Evolutionary conservation across 1,140 invertebrate species (phyloP).

Genomic region (Liolophura sinensis): DNA sequence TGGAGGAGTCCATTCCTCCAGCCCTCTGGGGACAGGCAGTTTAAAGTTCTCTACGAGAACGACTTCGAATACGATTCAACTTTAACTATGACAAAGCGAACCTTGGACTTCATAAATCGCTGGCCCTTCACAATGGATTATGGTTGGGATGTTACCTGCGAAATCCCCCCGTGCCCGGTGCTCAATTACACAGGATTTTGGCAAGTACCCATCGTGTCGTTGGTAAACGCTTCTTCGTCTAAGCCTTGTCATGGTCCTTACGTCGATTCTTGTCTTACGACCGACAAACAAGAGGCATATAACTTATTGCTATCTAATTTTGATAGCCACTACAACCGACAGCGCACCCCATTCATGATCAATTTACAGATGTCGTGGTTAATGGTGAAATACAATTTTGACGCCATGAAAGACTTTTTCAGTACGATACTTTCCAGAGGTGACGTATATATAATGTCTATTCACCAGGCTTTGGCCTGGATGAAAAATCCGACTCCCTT

Average conservation of each 20-base stretch:
- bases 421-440: slow-evolving; percentile 25
- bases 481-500: slow-evolving; percentile 32
- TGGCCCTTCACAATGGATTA: slow-evolving; percentile 44
- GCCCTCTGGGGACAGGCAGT: slow-evolving; percentile 35
- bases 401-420: slow-evolving; percentile 40
- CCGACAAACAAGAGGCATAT: slow-evolving; percentile 28
- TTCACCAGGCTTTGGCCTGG: slow-evolving; percentile 43
- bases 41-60: slow-evolving; percentile 28
- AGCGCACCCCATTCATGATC: slow-evolving; percentile 40
- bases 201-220: slow-evolving; percentile 41
- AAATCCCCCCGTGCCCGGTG: slow-evolving; percentile 36
- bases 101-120: not conserved
- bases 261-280: slow-evolving; percentile 35
- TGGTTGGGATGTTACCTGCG: slow-evolving; percentile 32
- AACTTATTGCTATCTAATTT: slow-evolving; percentile 45
- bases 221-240: slow-evolving; percentile 31
- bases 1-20: slow-evolving; percentile 43
- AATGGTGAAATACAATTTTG: slow-evolving; percentile 10
- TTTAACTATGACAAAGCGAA: slow-evolving; percentile 28
- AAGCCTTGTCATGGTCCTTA: slow-evolving; percentile 43
- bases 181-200: slow-evolving; percentile 31
- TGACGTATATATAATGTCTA: slow-evolving; percentile 42
- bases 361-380: slow-evolving; percentile 48
- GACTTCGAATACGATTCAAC: slow-evolving; percentile 43
- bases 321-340: slow-evolving; percentile 29